Conservation (phyloP, 2,797 vertebrate species). For the Centropyge bicolor region DNA sequence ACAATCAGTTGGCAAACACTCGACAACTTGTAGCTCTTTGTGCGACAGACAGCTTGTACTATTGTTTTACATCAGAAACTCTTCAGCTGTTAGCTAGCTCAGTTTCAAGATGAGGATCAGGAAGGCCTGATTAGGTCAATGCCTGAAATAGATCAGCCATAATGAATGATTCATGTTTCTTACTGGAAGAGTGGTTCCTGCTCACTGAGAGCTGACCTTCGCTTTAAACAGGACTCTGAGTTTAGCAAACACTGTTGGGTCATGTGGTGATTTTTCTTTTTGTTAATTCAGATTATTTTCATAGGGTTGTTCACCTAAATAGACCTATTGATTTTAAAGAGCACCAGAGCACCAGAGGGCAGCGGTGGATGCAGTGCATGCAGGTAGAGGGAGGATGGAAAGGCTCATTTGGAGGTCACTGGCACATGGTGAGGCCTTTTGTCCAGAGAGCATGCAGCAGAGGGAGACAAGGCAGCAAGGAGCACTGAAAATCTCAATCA, state of each 20-base stretch:
- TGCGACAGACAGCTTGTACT: not conserved
- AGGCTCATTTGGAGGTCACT: too few species aligned
- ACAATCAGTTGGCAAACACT: not conserved
- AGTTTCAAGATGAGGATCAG: not conserved
- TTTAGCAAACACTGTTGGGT: not conserved
- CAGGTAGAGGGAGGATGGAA: too few species aligned
- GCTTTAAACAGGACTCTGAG: not conserved
- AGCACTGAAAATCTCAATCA: too few species aligned
- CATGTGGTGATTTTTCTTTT: too few species aligned
- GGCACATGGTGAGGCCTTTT: too few species aligned
- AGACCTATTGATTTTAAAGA: too few species aligned
- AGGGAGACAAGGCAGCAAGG: too few species aligned
- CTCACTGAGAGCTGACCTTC: slow-evolving; percentile 1
- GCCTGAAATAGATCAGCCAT: not conserved
- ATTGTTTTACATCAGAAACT: not conserved
- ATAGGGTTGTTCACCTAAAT: too few species aligned
- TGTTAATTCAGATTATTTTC: too few species aligned
- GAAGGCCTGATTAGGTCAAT: not conserved
- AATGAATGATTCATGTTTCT: slow-evolving; percentile 42
- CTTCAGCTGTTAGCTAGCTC: not conserved
- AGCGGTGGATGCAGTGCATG: too few species aligned
- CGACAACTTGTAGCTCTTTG: not conserved
- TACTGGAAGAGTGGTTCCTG: slow-evolving; percentile 41
- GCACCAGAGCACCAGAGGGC: too few species aligned
- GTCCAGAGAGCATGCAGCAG: too few species aligned